Conservation (phyloP, 2,888 invertebrate genomes). For the Melikaiella ostensackeni region DNA sequence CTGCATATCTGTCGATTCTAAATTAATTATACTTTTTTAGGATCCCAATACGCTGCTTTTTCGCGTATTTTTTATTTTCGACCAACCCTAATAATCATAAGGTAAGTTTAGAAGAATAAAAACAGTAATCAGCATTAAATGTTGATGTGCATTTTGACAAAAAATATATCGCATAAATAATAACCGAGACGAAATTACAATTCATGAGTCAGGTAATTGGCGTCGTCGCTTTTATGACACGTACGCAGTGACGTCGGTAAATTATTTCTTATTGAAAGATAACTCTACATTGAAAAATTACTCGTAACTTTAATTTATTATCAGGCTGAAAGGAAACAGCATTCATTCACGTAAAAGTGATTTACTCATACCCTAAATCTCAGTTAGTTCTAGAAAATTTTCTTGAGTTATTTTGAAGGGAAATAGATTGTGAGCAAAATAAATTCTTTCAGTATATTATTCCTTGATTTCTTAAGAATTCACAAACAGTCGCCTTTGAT, state of each 20-base stretch:
- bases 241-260: slow-evolving; percentile 8
- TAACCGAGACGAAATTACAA: background rate
- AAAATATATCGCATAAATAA: background rate
- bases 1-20: no score
- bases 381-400: background rate
- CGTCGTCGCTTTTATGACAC: slow-evolving; percentile 1
- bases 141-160: background rate
- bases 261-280: slow-evolving; percentile 14
- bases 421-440: no score
- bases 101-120: background rate
- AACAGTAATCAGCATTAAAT: background rate
- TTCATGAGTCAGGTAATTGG: slow-evolving; percentile 33
- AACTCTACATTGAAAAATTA: slow-evolving; percentile 12
- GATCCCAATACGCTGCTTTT: no score
- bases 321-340: background rate
- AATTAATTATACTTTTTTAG: no score
- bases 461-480: background rate
- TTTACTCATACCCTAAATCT: background rate
- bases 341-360: slow-evolving; percentile 9
- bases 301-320: background rate
- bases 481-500: background rate
- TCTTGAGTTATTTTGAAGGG: background rate
- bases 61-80: no score
- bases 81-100: no score
- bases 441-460: background rate